phyloP scores from a whole-genome alignment of 2,113 vertebrate species.

The Mus spicilegus region DNA sequence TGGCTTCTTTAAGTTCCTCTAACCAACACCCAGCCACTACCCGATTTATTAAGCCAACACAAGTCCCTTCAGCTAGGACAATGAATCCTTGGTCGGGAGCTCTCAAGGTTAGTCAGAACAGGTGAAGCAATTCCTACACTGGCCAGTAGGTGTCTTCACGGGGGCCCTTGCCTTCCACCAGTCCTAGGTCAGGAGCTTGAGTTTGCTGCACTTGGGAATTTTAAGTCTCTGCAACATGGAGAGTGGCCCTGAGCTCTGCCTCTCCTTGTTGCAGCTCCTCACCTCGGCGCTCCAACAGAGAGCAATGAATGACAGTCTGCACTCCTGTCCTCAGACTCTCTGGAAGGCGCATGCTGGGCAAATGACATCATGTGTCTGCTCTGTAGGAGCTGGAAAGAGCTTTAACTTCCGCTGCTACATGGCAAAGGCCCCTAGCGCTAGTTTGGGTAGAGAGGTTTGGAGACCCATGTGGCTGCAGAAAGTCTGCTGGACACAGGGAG shows the following conservation, averaged over 20 bases:
- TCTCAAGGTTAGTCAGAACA: not conserved
- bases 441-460: not conserved
- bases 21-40: not conserved
- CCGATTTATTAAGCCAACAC: not conserved
- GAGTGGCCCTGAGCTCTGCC: not conserved
- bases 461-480: not conserved
- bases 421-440: not conserved
- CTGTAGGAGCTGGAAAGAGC: not conserved
- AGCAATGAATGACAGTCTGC: not conserved
- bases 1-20: not conserved
- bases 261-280: not conserved
- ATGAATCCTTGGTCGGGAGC: not conserved
- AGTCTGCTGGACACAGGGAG: not conserved
- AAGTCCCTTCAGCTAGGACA: not conserved
- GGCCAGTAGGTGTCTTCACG: conserved; percentile 65
- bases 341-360: not conserved
- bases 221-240: not conserved
- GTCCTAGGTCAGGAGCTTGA: not conserved
- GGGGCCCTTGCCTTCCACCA: not conserved
- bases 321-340: not conserved
- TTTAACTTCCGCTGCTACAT: not conserved
- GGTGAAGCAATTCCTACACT: not conserved
- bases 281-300: not conserved
- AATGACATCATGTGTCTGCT: accelerated
- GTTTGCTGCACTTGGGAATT: not conserved